Evolutionary conservation across 1,140 invertebrate genomes (phyloP).

Genomic region (Sycophaga agraensis): DNA sequence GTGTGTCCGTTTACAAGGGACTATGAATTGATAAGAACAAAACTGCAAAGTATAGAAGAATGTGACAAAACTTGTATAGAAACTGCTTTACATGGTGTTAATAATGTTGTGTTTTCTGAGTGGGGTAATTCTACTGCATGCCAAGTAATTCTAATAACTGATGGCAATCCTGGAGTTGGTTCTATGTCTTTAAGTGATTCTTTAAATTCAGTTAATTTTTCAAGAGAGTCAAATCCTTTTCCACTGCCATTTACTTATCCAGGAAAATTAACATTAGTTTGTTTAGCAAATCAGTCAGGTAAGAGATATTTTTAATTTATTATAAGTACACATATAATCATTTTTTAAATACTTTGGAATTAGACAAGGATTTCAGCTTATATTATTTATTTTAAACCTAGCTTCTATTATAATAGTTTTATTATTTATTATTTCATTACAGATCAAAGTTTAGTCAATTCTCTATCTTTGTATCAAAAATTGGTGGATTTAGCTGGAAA

Average conservation of each 20-base stretch:
- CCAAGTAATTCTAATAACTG: conserved; percentile 80
- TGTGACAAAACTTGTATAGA: conserved; percentile 84
- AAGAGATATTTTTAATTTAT: conserved; percentile 10
- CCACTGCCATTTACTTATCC: conserved; percentile 79
- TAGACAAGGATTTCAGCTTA: no score
- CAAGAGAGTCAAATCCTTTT: conserved; percentile 58
- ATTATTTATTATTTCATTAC: neutral
- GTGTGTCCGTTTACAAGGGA: conserved; percentile 82
- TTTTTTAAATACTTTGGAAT: neutral
- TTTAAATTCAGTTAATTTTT: conserved; percentile 48
- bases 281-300: conserved; percentile 64
- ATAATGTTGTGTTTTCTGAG: conserved; percentile 74
- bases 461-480: conserved; percentile 49
- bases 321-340: neutral
- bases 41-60: conserved; percentile 73
- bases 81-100: conserved; percentile 73
- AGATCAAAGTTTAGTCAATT: conserved; percentile 43
- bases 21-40: conserved; percentile 73
- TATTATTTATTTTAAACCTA: no score
- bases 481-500: conserved; percentile 65
- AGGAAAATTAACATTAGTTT: conserved; percentile 76
- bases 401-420: no score
- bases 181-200: conserved; percentile 63
- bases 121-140: conserved; percentile 82
- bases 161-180: conserved; percentile 75